phyloP scores from a whole-genome alignment of 2,888 invertebrate genomes.

The Sycophila texana region DNA sequence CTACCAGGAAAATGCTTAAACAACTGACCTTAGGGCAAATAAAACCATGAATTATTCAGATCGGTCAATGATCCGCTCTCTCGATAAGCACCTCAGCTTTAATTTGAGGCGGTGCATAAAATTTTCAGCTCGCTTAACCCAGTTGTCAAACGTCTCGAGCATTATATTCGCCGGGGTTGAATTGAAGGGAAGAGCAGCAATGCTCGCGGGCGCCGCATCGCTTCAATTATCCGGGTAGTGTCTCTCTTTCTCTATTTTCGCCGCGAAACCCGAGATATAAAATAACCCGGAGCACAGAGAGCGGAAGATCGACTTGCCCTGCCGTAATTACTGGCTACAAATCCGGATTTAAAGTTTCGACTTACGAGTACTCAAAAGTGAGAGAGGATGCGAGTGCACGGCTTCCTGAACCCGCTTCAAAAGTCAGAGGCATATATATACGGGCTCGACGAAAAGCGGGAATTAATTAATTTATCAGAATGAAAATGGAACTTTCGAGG shows the following conservation, averaged over 20 bases:
- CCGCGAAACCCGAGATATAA: constrained; percentile 40
- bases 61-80: no score
- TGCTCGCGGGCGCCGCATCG: background rate
- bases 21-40: no score
- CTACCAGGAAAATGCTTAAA: no score
- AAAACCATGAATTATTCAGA: no score
- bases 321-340: constrained; percentile 50
- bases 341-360: constrained; percentile 54
- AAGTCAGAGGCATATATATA: background rate
- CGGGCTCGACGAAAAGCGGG: background rate
- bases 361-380: constrained; percentile 35
- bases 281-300: constrained; percentile 14
- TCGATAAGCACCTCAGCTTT: background rate
- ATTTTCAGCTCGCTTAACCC: constrained; percentile 35
- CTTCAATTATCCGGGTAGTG: background rate
- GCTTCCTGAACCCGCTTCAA: constrained; percentile 7
- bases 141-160: constrained; percentile 33
- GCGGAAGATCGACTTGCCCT: constrained; percentile 40
- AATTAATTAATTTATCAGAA: constrained; percentile 40
- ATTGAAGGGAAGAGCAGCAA: background rate
- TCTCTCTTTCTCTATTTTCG: constrained; percentile 22
- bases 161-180: no score
- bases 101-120: constrained; percentile 27
- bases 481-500: background rate
- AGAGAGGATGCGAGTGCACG: background rate